Base-by-base conservation (phyloP, 2,797 vertebrate species). In the Acanthopagrus latus region DNA sequence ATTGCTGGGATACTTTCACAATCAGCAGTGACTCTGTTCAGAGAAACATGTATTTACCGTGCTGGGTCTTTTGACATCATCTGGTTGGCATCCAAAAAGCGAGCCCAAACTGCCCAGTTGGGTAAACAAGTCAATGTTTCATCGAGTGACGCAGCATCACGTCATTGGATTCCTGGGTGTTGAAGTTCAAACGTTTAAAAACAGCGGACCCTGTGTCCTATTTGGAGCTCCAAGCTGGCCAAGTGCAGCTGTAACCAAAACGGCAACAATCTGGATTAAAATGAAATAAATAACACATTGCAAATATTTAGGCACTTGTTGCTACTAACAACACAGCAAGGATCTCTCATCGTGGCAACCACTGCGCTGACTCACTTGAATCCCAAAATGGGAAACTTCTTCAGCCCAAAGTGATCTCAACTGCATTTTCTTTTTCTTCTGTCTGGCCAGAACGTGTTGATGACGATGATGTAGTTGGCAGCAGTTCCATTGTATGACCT, bases 221-320 rank as follows among this genome's bases (percentile, higher is more conserved):
- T 60, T 52, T 3, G 0, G 43, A 62, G 25, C 16, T 54, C n/a
- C 17, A 7, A 25, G 12, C 8, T 51, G 27, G 72, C 44, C 38
- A 51, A 64, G 51, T 54, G 48, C 56, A 44, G 46, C 57, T 4
- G 59, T 17, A 50, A 75, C 72, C 25, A 25, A 57, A 79, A 74
- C 7, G 54, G 75, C 47, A 87, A 74, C 56, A 70, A 33, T 80
- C 56, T 76, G 69, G 48, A 50, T 74, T 63, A 33, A 72, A 82
- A 80, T 48, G 16, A 76, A 84, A 83, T 54, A 55, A 67, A 76
- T 81, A 74, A 29, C 69, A 78, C 80, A 74, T 84, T 71, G 33
- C 68, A 81, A 85, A 80, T 86, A 78, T 88, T 88, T 86, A 62
- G 73, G n/a, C 54, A 50, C 70, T 84, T 68, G 93, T 94, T 92